Evolutionary conservation across 2,113 vertebrate genomes (phyloP).

Genomic region (Chionodraco myersi): DNA sequence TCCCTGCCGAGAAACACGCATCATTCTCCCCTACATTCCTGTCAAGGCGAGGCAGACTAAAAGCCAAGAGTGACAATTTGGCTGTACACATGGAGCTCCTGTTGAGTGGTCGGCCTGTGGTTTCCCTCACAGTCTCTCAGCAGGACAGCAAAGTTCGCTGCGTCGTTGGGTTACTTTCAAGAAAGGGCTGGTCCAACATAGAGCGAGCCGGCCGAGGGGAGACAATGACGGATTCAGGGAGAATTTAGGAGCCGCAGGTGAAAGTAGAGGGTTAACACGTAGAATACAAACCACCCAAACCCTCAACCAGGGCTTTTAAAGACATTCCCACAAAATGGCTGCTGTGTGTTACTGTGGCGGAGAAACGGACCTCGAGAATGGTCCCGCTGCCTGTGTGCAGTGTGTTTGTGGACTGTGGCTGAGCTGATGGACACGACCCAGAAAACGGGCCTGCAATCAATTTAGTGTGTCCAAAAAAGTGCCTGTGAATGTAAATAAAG

Average conservation of each 20-base stretch:
- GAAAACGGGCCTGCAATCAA: slow-evolving; percentile 84
- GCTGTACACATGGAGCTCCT: slow-evolving; percentile 47
- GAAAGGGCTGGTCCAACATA: slow-evolving; percentile 37
- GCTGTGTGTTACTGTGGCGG: slow-evolving; percentile 66
- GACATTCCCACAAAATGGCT: slow-evolving; percentile 77
- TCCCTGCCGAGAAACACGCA: slow-evolving; percentile 51
- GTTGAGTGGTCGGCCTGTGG: slow-evolving; percentile 64
- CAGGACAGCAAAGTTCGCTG: slow-evolving; percentile 29
- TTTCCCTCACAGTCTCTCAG: slow-evolving; percentile 63
- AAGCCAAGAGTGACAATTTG: slow-evolving; percentile 66
- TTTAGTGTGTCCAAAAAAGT: slow-evolving; percentile 81
- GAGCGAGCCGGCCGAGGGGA: not conserved
- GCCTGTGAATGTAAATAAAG: slow-evolving; percentile 84
- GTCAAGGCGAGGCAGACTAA: slow-evolving; percentile 30
- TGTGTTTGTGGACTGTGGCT: slow-evolving; percentile 78
- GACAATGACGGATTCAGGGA: slow-evolving; percentile 2
- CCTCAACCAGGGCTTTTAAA: slow-evolving; percentile 52
- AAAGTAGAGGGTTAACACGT: slow-evolving; percentile 59
- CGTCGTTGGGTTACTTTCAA: slow-evolving; percentile 34
- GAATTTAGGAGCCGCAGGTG: slow-evolving; percentile 34
- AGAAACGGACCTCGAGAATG: slow-evolving; percentile 67
- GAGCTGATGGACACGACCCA: slow-evolving; percentile 83
- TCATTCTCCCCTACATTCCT: slow-evolving; percentile 53
- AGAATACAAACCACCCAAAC: slow-evolving; percentile 49
- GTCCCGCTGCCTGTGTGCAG: slow-evolving; percentile 66